Percentiles rank a stretch among this genome's conserved stretches.
phyloP scores from a whole-genome alignment of 1,140 invertebrate genomes.

The Formica exsecta region DNA sequence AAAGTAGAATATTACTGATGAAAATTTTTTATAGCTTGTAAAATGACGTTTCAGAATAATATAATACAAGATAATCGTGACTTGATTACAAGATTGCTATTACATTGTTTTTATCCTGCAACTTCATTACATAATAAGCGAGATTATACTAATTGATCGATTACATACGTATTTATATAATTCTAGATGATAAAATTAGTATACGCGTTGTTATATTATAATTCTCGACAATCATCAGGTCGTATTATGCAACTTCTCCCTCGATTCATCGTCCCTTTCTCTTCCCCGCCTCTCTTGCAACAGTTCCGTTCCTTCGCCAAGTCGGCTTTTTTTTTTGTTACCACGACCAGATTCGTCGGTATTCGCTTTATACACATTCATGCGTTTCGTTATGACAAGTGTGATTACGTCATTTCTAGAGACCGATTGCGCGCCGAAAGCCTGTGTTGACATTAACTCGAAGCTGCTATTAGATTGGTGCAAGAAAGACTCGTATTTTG shows the following conservation, averaged over 20 bases:
- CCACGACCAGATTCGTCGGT: constrained; percentile 23
- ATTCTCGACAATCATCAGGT: constrained; percentile 18
- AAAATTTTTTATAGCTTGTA: background rate
- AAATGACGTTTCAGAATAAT: constrained; percentile 1
- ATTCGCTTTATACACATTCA: constrained; percentile 45
- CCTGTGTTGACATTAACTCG: constrained; percentile 2
- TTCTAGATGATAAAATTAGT: background rate
- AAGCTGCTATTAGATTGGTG: background rate
- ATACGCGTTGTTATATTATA: too few species aligned
- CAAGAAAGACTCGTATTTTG: background rate
- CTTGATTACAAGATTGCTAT: background rate
- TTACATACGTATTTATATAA: background rate
- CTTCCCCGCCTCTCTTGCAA: background rate
- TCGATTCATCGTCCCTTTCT: constrained; percentile 51
- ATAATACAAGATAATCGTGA: constrained; percentile 7
- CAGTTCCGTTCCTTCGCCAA: constrained; percentile 38
- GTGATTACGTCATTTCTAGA: constrained; percentile 32
- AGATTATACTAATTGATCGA: background rate
- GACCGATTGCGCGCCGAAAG: background rate
- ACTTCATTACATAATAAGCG: constrained; percentile 24
- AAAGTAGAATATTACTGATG: background rate
- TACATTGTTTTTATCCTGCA: background rate
- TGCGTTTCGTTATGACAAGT: constrained; percentile 5
- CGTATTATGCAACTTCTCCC: constrained; percentile 69
- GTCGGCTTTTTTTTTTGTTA: constrained; percentile 47